Evolutionary conservation across 2,113 vertebrate species (phyloP).

Genomic region (Pluvianellus socialis): DNA sequence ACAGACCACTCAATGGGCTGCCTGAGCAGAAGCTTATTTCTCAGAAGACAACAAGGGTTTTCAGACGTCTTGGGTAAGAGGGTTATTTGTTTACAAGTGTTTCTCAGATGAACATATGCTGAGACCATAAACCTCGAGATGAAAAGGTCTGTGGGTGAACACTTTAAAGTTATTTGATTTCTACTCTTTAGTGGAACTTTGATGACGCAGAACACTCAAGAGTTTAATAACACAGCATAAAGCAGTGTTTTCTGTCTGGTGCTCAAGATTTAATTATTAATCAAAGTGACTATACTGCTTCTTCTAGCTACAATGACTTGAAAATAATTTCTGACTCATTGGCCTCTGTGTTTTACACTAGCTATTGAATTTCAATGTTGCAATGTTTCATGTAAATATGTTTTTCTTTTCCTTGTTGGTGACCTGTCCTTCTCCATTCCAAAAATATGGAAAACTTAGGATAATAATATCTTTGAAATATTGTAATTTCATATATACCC

Average conservation of each 20-base stretch:
- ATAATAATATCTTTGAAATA: background rate
- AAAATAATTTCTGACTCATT: background rate
- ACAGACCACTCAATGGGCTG: background rate
- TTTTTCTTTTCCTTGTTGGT: background rate
- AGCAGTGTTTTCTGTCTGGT: background rate
- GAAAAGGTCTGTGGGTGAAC: background rate
- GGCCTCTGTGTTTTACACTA: background rate
- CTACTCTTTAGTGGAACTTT: background rate
- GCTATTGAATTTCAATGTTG: background rate
- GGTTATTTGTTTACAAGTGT: background rate
- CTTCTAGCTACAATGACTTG: background rate
- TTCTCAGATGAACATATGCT: background rate
- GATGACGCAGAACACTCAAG: background rate
- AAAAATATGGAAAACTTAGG: background rate
- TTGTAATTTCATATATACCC: background rate
- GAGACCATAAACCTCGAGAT: background rate
- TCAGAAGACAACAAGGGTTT: rapidly evolving
- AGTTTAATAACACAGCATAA: background rate
- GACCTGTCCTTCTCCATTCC: background rate
- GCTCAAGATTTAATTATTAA: background rate
- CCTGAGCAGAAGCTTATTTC: background rate
- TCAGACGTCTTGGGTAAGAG: background rate
- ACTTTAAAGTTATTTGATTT: background rate
- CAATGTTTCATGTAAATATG: background rate
- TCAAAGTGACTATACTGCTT: background rate